Conservation (phyloP, 2,797 vertebrate genomes). For the Xenops minutus region DNA sequence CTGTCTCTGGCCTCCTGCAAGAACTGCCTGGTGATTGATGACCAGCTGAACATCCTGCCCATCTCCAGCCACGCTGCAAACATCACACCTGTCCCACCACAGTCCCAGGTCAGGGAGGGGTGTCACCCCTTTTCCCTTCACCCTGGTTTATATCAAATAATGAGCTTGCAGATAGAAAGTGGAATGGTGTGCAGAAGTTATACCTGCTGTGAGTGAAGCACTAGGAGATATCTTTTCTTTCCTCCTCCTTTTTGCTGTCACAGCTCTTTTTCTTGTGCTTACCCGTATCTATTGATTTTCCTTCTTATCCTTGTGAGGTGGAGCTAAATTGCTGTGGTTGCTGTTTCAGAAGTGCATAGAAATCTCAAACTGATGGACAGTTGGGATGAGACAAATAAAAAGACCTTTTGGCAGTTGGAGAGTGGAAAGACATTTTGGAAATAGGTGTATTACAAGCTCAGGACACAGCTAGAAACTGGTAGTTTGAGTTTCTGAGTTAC, state of each 20-base stretch:
- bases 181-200: background rate
- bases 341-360: background rate
- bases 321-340: background rate
- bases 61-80: conserved; percentile 89
- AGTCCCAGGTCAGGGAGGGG: conserved; percentile 80
- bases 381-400: background rate
- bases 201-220: background rate
- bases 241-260: background rate
- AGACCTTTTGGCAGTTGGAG: background rate
- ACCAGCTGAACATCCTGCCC: conserved; percentile 93
- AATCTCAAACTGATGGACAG: background rate
- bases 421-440: background rate
- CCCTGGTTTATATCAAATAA: background rate
- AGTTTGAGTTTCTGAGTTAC: background rate
- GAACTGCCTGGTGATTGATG: conserved; percentile 93
- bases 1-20: conserved; percentile 92
- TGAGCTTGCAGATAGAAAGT: background rate
- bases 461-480: background rate
- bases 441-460: background rate
- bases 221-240: background rate
- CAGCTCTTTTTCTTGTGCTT: background rate
- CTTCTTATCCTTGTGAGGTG: background rate
- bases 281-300: background rate
- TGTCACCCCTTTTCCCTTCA: background rate
- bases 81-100: conserved; percentile 88